Conservation (phyloP, 2,888 invertebrate species). For the Taenaris catops region DNA sequence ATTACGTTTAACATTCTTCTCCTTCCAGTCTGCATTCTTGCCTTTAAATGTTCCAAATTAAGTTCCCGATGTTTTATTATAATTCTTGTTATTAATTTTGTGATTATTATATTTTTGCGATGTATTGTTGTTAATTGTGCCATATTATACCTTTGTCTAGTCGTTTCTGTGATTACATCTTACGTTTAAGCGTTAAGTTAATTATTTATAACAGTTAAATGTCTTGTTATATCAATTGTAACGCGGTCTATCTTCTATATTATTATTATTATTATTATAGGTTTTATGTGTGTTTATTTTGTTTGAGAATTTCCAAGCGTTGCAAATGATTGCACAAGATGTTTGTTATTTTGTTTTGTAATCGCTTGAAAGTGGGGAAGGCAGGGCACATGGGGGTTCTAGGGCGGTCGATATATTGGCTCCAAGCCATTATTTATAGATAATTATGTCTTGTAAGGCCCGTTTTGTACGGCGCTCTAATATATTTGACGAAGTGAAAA, state of each 20-base stretch:
- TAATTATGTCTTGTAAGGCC: background rate
- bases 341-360: slow-evolving; percentile 1
- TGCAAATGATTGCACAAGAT: slow-evolving; percentile 8
- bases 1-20: too few species aligned
- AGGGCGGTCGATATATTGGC: slow-evolving; percentile 10
- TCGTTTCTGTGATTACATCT: background rate
- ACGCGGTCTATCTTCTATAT: slow-evolving; percentile 16
- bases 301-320: slow-evolving; percentile 11
- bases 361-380: background rate
- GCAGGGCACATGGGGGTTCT: slow-evolving; percentile 8
- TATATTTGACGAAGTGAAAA: slow-evolving; percentile 21
- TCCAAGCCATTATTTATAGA: too few species aligned
- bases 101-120: background rate
- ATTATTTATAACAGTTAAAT: background rate
- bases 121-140: slow-evolving; percentile 1
- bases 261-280: slow-evolving; percentile 11
- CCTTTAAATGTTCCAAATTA: background rate
- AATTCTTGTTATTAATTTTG: background rate
- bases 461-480: background rate
- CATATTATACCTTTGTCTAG: slow-evolving; percentile 1
- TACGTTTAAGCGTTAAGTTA: background rate
- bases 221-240: slow-evolving; percentile 11
- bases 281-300: slow-evolving; percentile 6
- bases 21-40: background rate
- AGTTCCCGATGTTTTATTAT: background rate